Evolutionary conservation across 1,140 invertebrate genomes (phyloP).

Genomic region (Panonychus citri): DNA sequence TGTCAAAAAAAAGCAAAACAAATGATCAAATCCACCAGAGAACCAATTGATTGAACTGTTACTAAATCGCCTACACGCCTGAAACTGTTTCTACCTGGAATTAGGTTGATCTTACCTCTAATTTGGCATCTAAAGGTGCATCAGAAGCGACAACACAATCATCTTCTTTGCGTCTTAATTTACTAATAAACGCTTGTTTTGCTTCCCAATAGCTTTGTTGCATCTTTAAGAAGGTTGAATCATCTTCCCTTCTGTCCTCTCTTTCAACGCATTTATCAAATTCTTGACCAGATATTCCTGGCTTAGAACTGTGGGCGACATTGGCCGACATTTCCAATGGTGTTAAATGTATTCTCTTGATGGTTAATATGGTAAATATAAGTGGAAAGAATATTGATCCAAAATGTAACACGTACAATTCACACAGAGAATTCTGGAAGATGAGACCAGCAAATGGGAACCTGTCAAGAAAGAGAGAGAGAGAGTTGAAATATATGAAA

Average conservation of each 20-base stretch:
- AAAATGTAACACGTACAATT: too few species aligned
- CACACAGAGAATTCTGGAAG: too few species aligned
- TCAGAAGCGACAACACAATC: conserved; percentile 87
- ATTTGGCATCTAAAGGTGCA: conserved; percentile 83
- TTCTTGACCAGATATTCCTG: not conserved
- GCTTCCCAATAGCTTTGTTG: conserved; percentile 96
- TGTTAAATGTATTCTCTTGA: too few species aligned
- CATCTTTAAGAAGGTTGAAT: conserved; percentile 44
- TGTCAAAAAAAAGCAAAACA: too few species aligned
- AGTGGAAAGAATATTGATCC: too few species aligned
- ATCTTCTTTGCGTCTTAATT: conserved; percentile 92
- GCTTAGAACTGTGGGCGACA: not conserved
- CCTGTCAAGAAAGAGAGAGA: too few species aligned
- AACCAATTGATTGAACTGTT: too few species aligned
- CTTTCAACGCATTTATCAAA: not conserved
- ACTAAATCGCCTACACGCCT: too few species aligned
- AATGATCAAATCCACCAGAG: not conserved
- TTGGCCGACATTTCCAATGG: too few species aligned
- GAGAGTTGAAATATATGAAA: too few species aligned
- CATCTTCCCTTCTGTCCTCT: not conserved
- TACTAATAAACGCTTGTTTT: conserved; percentile 77
- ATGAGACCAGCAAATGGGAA: too few species aligned
- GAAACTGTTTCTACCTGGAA: not conserved
- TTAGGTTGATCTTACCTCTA: conserved; percentile 34
- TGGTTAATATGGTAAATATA: too few species aligned